Evolutionary conservation across 2,888 invertebrate genomes (phyloP), one percentile per base, ranked within the genome.

Genomic region (Willowsia nigromaculata): DNA sequence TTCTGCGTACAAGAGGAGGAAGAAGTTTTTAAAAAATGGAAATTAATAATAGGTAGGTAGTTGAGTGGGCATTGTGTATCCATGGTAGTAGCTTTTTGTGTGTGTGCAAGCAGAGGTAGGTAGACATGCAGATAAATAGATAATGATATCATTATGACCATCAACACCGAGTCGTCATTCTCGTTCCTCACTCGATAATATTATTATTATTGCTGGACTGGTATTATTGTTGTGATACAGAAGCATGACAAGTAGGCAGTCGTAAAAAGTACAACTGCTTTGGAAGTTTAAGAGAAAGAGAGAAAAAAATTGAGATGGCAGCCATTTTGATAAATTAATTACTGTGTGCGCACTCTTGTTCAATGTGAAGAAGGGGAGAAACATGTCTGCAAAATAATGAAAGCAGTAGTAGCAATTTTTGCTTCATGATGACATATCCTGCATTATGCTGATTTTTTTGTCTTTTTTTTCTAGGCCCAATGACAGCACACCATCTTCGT

Each of bases 401-500:
- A n/a, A n/a, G 1, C 9, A 65, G 13, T 9, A 22, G n/a, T 40
- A 27, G 62, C 1, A 27, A 11, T 27, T 25, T 27, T 25, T 30
- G 9, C 15, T 3, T 62, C 5, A 22, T 37, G n/a, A 78, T 15
- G 62, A 30, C 30, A 56, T 53, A 22, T 53, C 18, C 37, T 50
- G 4, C 9, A 56, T 56, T 33, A 27, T 47, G 30, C 7, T 78
- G 37, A n/a, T 37, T 30, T 33, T 18, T n/a, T 43, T 65, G 4
- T 53, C 53, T 78, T 43, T 62, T 53, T 30, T 78, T 88, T 50
- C 40, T 65, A 93, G 92, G 92, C 87, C 91, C 90, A 78, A 91
- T 93, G 91, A 92, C 92, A 85, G 92, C 93, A 33, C 93, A 93
- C 82, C 93, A 92, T 71, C 89, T 93, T 78, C 91, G 92, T 83